phyloP scores from a whole-genome alignment of 2,113 vertebrate genomes.

The Pao palembangensis region DNA sequence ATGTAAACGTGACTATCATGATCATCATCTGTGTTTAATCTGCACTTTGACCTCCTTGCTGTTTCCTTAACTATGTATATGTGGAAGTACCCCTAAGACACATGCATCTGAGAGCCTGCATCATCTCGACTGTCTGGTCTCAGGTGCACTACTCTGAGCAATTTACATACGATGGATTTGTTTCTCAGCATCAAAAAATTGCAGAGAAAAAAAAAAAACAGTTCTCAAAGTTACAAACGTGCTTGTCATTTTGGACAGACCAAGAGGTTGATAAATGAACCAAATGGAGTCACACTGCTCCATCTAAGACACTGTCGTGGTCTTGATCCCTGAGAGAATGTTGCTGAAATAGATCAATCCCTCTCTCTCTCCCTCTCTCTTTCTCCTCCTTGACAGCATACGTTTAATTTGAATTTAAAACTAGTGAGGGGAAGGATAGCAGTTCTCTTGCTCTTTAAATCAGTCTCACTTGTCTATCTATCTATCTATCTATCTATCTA shows the following conservation, averaged over 20 bases:
- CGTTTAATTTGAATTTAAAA: no score
- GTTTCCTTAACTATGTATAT: background rate
- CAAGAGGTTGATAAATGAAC: conserved; percentile 12
- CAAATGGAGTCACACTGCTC: conserved; percentile 37
- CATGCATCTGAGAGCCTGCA: conserved; percentile 1
- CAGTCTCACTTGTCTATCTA: no score
- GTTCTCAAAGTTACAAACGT: background rate
- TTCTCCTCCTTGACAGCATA: no score
- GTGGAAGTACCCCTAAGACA: background rate
- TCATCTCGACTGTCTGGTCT: conserved; percentile 25
- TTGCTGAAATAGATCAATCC: conserved; percentile 6
- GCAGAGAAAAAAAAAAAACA: background rate
- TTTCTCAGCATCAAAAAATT: conserved; percentile 1
- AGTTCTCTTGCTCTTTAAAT: no score
- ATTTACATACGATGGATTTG: background rate
- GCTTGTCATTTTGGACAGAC: conserved; percentile 29
- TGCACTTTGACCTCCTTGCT: no score
- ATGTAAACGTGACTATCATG: no score
- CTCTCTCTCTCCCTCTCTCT: background rate
- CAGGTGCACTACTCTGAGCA: conserved; percentile 31
- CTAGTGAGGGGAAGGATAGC: no score
- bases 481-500: background rate
- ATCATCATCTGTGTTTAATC: no score
- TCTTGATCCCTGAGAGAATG: conserved; percentile 44
- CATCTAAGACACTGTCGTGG: conserved; percentile 45